phyloP scores from a whole-genome alignment of 2,797 vertebrate species.

The Philypnodon macrostomus region DNA sequence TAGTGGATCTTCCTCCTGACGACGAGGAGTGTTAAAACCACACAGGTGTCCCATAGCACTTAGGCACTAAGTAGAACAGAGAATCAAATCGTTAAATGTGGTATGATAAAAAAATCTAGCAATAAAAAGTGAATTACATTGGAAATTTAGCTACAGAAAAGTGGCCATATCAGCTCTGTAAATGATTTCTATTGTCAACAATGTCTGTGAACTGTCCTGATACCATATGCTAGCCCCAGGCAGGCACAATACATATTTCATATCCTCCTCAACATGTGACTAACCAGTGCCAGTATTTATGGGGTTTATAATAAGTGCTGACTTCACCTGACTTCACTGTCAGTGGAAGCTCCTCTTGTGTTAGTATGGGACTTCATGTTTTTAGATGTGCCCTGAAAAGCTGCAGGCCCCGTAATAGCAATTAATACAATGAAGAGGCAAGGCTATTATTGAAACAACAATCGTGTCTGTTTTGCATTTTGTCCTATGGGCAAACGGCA shows the following conservation, averaged over 20 bases:
- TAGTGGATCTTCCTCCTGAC: slow-evolving; percentile 25
- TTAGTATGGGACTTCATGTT: slow-evolving; percentile 6
- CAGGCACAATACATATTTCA: slow-evolving; percentile 63
- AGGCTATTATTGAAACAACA: slow-evolving; percentile 50
- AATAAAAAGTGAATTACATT: neutral
- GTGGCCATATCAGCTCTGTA: slow-evolving; percentile 15
- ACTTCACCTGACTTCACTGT: slow-evolving; percentile 18
- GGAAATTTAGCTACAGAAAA: slow-evolving; percentile 7
- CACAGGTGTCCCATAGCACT: neutral
- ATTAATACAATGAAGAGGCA: slow-evolving; percentile 5
- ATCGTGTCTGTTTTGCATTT: slow-evolving; percentile 62
- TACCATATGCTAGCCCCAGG: slow-evolving; percentile 38
- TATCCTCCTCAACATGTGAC: slow-evolving; percentile 41
- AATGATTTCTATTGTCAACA: slow-evolving; percentile 28
- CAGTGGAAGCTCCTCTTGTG: neutral
- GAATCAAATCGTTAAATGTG: neutral
- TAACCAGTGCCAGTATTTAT: slow-evolving; percentile 43
- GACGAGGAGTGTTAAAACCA: slow-evolving; percentile 9
- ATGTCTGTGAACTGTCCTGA: slow-evolving; percentile 27
- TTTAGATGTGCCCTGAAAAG: too few relatives aligned
- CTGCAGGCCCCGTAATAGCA: too few relatives aligned
- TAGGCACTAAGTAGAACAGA: neutral
- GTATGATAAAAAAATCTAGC: neutral
- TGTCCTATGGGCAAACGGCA: slow-evolving; percentile 55
- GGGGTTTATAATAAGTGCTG: slow-evolving; percentile 47